phyloP scores from a whole-genome alignment of 2,797 vertebrate genomes.

The Triplophysa yarkandensis region DNA sequence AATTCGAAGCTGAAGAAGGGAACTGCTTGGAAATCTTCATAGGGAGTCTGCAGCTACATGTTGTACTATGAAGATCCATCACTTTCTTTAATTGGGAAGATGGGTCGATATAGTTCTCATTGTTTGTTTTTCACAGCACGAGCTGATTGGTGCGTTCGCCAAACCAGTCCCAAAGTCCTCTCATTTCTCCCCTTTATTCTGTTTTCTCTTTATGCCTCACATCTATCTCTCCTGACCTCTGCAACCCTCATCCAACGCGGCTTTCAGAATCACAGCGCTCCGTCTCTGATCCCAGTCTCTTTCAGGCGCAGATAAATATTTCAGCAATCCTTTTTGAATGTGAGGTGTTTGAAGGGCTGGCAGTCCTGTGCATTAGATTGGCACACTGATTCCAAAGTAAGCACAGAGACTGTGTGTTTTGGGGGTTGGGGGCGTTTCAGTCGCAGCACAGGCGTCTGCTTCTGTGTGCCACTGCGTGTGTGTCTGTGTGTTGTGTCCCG shows the following conservation, averaged over 20 bases:
- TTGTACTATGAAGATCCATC: background rate
- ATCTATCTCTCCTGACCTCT: slow-evolving; percentile 24
- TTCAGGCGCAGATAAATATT: slow-evolving; percentile 49
- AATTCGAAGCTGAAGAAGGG: background rate
- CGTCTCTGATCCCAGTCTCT: slow-evolving; percentile 21
- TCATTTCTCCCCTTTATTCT: slow-evolving; percentile 21
- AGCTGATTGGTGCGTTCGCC: background rate
- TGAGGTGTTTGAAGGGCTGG: slow-evolving; percentile 31
- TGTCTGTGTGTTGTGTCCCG: slow-evolving; percentile 25
- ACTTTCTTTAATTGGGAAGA: slow-evolving; percentile 8
- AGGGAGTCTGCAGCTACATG: background rate
- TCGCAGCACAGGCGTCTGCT: slow-evolving; percentile 10
- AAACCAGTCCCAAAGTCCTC: slow-evolving; percentile 35
- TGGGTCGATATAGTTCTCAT: background rate
- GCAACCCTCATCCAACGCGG: slow-evolving; percentile 25
- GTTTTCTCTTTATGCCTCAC: slow-evolving; percentile 4
- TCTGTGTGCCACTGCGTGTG: slow-evolving; percentile 17
- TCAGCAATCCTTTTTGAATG: slow-evolving; percentile 38
- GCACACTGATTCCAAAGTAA: slow-evolving; percentile 51
- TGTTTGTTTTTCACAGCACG: background rate
- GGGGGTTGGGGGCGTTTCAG: slow-evolving; percentile 24
- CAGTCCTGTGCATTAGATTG: slow-evolving; percentile 32
- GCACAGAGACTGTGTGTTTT: slow-evolving; percentile 3
- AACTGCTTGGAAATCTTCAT: background rate
- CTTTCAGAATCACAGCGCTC: slow-evolving; percentile 35